Conservation (phyloP, 2,113 vertebrate species). For the Mesitornis unicolor region DNA sequence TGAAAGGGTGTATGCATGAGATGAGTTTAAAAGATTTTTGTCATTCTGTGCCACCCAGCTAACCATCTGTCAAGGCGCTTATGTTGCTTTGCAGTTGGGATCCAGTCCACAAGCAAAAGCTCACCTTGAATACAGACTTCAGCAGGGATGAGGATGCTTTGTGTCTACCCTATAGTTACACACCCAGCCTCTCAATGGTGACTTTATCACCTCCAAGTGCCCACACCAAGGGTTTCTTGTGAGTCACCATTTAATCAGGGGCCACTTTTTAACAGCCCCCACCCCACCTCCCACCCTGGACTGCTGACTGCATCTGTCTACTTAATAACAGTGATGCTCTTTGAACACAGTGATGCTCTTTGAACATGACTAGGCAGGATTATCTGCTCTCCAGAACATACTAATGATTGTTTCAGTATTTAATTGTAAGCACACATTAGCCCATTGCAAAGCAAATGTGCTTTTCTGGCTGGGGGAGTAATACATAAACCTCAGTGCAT, state of each 20-base stretch:
- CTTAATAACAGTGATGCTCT: not conserved
- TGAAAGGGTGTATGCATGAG: not conserved
- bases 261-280: not conserved
- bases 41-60: not conserved
- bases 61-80: not conserved
- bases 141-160: not conserved
- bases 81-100: not conserved
- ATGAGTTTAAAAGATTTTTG: not conserved
- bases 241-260: slow-evolving; percentile 5
- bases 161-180: not conserved
- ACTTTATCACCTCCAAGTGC: not conserved
- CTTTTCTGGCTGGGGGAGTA: not conserved
- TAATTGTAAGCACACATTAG: not conserved
- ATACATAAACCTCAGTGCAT: not conserved
- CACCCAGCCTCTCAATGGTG: not conserved
- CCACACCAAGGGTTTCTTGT: not conserved
- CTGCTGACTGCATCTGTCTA: not conserved
- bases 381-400: not conserved
- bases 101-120: not conserved
- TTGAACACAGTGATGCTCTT: not conserved
- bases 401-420: slow-evolving; percentile 2
- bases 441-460: not conserved
- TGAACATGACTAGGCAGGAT: not conserved
- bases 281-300: not conserved
- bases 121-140: not conserved